These are phyloP conservation scores for Cephalopachus bancanus DNA, from an alignment of 2,797 vertebrate species.

Conservation along the genomic window DNA sequence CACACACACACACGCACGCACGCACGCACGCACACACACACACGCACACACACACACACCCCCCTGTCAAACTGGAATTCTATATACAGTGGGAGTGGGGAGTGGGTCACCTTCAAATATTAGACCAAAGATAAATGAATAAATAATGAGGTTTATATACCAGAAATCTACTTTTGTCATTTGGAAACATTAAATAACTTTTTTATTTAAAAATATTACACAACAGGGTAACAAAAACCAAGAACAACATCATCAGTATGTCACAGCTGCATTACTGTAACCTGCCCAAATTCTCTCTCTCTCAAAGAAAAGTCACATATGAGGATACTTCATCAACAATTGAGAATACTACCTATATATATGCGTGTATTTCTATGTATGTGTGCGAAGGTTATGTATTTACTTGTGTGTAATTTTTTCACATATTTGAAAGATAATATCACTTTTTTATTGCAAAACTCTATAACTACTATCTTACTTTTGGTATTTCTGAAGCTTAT, in stretches of 20 bases:
- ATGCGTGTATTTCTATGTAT: not conserved
- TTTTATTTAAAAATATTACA: not conserved
- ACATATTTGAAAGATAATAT: not conserved
- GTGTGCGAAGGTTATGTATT: not conserved
- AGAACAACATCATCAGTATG: not conserved
- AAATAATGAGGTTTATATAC: not conserved
- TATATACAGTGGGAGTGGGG: not conserved
- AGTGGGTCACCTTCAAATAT: not conserved
- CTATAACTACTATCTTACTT: not conserved
- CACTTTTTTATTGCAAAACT: not conserved
- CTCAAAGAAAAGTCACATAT: not conserved
- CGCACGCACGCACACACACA: too few species aligned
- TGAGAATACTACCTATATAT: not conserved
- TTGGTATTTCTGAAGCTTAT: not conserved
- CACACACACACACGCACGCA: too few species aligned
- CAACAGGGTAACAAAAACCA: not conserved
- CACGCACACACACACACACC: too few species aligned
- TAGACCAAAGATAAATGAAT: not conserved
- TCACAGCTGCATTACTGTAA: not conserved
- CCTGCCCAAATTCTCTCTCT: not conserved
- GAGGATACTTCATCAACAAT: not conserved
- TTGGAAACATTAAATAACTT: not conserved
- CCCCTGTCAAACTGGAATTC: not conserved
- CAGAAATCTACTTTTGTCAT: not conserved
- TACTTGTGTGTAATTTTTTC: not conserved